phyloP scores from a whole-genome alignment of 1,140 invertebrate genomes.

The Choristoneura fumiferana region DNA sequence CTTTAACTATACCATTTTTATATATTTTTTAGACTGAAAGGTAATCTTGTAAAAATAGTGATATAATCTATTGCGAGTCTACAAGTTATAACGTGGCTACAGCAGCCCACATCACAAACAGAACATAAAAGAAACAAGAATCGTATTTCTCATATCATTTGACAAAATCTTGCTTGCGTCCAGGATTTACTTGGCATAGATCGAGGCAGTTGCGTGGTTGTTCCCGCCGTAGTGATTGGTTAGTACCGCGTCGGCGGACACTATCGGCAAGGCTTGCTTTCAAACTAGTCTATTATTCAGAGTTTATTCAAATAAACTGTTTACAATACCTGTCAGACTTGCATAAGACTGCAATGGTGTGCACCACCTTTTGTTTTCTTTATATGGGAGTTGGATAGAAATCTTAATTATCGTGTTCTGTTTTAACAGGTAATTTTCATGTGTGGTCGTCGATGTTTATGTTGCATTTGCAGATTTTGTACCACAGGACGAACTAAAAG shows the following conservation, averaged over 20 bases:
- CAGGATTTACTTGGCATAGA: conserved; percentile 14
- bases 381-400: conserved; percentile 9
- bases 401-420: conserved; percentile 9
- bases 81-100: background rate
- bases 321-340: conserved; percentile 16
- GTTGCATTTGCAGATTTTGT: too few relatives aligned
- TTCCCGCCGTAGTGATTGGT: conserved; percentile 18
- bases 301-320: conserved; percentile 22
- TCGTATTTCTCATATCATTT: conserved; percentile 2
- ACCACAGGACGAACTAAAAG: too few relatives aligned
- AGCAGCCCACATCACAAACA: background rate
- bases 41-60: too few relatives aligned
- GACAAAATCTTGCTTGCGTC: conserved; percentile 8
- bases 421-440: background rate
- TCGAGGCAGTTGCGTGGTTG: conserved; percentile 5
- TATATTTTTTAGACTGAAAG: too few relatives aligned
- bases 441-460: too few relatives aligned
- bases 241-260: conserved; percentile 19
- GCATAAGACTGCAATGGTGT: background rate
- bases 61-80: too few relatives aligned
- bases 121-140: conserved; percentile 10
- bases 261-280: conserved; percentile 18
- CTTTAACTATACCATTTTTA: too few relatives aligned
- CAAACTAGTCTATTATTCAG: conserved; percentile 19
- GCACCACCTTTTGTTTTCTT: conserved; percentile 5